Base-by-base conservation (phyloP, 1,140 invertebrate genomes). In the Drosophila tani region DNA sequence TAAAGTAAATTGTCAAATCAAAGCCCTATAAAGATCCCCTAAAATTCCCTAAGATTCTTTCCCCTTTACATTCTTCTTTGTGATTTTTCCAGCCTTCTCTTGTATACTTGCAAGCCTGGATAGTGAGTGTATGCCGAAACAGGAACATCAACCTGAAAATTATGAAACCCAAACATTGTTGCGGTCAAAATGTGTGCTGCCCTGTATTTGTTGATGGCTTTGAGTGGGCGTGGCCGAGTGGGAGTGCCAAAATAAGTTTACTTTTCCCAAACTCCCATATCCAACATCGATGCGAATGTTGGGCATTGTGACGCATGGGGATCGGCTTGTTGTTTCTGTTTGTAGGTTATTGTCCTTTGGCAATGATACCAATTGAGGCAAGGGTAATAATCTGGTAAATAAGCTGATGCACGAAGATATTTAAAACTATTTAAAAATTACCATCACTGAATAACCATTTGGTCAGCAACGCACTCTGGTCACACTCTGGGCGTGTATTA, bases 161-260 rank as follows among this genome's bases (percentile, higher is more conserved):
- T 50, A 78, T 78, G 75, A 62, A 55, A 78, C 63, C 51, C 64
- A 63, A 70, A 69, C 57, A 58, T 56, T 55, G 64, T 45, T 76
- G 74, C 50, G 75, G 75, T 77, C 73, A 77, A 77, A 76, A 56
- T 76, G 75, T 56, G 58, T 53, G 35, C 21, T 51, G 6, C 17
- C 19, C 4, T 58, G 40, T 38, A 40, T 40, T 19, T 62, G 38
- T 19, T 45, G 41, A 35, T 58, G 15, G 41, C 29, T 38, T n/a
- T 41, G 17, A 7, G 50, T 35, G 17, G 75, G 50, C 57, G 65
- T 62, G 56, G 27, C 50, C 50, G 56, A 62, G 27, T 40, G 56
- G 50, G 15, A 53, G 66, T 27, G 50, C 43, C 69, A 41, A 57
- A 47, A 76, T 63, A 57, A 69, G 57, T 78, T 77, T 77, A 53